Conservation (phyloP, 2,797 vertebrate genomes). For the Xiphorhynchus erythropygius region DNA sequence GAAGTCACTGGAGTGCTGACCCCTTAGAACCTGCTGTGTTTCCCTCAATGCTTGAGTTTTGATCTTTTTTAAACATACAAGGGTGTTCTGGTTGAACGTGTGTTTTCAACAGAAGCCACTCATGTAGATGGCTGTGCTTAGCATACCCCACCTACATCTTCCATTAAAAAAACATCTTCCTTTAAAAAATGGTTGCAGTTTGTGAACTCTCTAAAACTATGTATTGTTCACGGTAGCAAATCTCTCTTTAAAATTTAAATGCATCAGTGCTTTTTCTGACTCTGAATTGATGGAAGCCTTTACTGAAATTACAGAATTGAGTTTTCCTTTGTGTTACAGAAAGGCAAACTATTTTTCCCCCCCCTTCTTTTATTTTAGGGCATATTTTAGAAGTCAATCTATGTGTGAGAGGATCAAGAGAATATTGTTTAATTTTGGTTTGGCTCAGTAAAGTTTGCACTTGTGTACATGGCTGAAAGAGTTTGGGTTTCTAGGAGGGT, state of each 20-base stretch:
- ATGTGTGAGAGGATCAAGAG: background rate
- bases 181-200: background rate
- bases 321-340: background rate
- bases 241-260: background rate
- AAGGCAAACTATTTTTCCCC: background rate
- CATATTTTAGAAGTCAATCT: background rate
- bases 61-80: background rate
- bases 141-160: background rate
- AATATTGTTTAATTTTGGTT: background rate
- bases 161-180: background rate
- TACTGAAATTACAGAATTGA: background rate
- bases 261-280: background rate
- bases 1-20: background rate
- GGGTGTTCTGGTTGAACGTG: background rate
- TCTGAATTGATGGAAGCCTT: background rate
- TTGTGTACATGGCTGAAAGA: background rate
- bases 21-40: background rate
- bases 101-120: background rate
- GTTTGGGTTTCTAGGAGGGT: background rate
- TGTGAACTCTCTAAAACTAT: background rate
- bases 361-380: background rate
- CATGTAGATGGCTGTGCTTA: background rate
- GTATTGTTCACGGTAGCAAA: background rate
- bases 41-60: fast-evolving
- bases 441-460: background rate